Evolutionary conservation across 2,888 invertebrate genomes (phyloP).

Genomic region (Lamproptera curius): DNA sequence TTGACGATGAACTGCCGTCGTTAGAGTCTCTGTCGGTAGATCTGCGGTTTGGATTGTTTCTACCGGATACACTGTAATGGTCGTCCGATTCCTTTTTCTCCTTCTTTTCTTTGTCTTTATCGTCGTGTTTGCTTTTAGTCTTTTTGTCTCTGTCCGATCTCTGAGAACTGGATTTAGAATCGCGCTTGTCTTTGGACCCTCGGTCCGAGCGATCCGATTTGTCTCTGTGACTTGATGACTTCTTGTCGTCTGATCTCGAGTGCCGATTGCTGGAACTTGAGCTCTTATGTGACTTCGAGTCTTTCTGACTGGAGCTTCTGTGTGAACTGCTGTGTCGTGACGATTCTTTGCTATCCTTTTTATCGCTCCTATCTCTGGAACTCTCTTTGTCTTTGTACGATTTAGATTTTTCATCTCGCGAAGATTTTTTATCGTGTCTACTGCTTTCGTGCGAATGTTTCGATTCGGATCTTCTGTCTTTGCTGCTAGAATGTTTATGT

Average conservation of each 20-base stretch:
- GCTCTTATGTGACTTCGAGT: conserved; percentile 54
- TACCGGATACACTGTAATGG: conserved; percentile 82
- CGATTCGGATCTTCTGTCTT: conserved; percentile 58
- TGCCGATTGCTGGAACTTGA: conserved; percentile 36
- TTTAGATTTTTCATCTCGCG: conserved; percentile 57
- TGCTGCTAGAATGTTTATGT: conserved; percentile 59
- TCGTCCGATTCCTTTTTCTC: conserved; percentile 81
- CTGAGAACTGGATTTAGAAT: conserved; percentile 51
- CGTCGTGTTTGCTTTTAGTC: conserved; percentile 61
- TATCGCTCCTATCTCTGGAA: conserved; percentile 53
- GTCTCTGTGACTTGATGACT: conserved; percentile 53
- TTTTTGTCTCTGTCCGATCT: conserved; percentile 68
- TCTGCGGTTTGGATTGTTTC: conserved; percentile 80
- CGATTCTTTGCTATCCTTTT: conserved; percentile 59
- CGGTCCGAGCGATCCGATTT: conserved; percentile 54
- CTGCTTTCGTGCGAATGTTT: conserved; percentile 60
- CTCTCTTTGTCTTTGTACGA: conserved; percentile 52
- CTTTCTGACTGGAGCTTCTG: conserved; percentile 56
- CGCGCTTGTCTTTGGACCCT: conserved; percentile 51
- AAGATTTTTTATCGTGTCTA: conserved; percentile 54
- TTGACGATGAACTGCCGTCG: conserved; percentile 80
- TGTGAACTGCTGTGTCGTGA: conserved; percentile 62
- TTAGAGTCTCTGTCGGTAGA: conserved; percentile 90
- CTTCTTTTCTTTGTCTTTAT: conserved; percentile 65
- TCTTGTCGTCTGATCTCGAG: conserved; percentile 58